Conservation (phyloP, 2,888 invertebrate species). For the Cactoblastis cactorum region DNA sequence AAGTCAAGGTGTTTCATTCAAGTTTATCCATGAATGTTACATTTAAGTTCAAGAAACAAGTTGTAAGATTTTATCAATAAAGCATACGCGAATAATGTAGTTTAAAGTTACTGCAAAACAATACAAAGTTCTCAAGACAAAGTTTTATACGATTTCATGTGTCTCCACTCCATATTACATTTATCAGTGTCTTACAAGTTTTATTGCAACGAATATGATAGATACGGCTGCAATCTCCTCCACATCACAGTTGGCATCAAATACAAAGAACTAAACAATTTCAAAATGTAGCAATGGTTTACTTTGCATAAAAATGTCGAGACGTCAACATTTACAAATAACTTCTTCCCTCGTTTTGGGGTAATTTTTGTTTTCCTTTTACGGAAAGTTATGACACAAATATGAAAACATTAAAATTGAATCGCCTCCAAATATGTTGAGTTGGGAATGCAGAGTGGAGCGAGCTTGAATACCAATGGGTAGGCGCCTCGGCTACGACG, state of each 20-base stretch:
- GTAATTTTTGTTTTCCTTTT: constrained; percentile 69
- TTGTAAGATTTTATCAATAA: constrained; percentile 15
- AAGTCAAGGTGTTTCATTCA: neutral
- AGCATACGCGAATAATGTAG: constrained; percentile 22
- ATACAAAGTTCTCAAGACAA: constrained; percentile 49
- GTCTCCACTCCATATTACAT: constrained; percentile 59
- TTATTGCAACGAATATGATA: constrained; percentile 67
- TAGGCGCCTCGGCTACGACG: constrained; percentile 31
- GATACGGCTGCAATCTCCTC: constrained; percentile 55
- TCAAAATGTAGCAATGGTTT: constrained; percentile 60
- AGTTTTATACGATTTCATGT: constrained; percentile 49
- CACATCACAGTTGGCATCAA: constrained; percentile 40
- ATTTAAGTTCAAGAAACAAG: neutral
- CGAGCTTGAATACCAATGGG: constrained; percentile 61
- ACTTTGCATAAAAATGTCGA: constrained; percentile 71
- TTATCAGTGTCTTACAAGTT: constrained; percentile 72
- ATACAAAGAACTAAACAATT: constrained; percentile 67
- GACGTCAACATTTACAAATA: constrained; percentile 74
- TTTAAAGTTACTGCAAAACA: constrained; percentile 46
- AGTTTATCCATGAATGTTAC: neutral
- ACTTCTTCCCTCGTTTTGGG: constrained; percentile 54
- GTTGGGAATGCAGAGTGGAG: constrained; percentile 52
- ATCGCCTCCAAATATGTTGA: constrained; percentile 72
- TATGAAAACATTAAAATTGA: constrained; percentile 75
- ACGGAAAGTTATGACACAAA: constrained; percentile 70